Conservation (phyloP, 1,140 invertebrate species). For the Lithobius niger region DNA sequence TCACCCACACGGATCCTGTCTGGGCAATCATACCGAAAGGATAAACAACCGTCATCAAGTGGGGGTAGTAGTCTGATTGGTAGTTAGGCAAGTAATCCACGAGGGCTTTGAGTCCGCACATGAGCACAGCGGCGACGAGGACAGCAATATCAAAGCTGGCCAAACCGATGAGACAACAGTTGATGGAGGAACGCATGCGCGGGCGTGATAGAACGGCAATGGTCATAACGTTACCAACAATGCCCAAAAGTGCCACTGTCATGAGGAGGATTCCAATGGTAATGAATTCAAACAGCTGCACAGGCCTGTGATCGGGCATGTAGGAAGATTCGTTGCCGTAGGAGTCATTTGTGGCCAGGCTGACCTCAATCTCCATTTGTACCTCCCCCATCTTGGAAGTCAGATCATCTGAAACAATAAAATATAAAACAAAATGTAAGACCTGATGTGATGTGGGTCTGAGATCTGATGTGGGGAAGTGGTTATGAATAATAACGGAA, state of each 20-base stretch:
- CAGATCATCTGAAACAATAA: no score
- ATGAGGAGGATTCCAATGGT: slow-evolving; percentile 71
- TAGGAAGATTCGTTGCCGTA: no score
- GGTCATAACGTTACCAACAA: slow-evolving; percentile 76
- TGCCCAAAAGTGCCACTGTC: slow-evolving; percentile 62
- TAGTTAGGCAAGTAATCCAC: slow-evolving; percentile 63
- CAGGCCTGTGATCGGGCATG: no score
- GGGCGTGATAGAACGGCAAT: slow-evolving; percentile 80
- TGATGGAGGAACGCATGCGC: slow-evolving; percentile 88
- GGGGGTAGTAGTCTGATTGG: slow-evolving; percentile 56
- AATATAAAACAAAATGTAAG: no score
- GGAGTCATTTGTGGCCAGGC: no score
- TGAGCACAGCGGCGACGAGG: slow-evolving; percentile 67
- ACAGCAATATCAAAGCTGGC: slow-evolving; percentile 81
- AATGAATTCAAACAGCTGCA: slow-evolving; percentile 65
- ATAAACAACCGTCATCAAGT: slow-evolving; percentile 66
- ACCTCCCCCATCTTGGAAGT: no score
- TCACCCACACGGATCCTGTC: slow-evolving; percentile 87
- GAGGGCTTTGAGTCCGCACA: slow-evolving; percentile 72
- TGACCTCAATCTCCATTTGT: no score
- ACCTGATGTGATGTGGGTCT: no score
- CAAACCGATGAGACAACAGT: slow-evolving; percentile 77
- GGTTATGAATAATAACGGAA: no score
- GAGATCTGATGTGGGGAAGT: no score
- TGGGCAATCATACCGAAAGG: slow-evolving; percentile 71